These are phyloP conservation scores for Tetragnatha versicolor DNA, from an alignment of 1,140 invertebrate genomes.

Conservation along the genomic window DNA sequence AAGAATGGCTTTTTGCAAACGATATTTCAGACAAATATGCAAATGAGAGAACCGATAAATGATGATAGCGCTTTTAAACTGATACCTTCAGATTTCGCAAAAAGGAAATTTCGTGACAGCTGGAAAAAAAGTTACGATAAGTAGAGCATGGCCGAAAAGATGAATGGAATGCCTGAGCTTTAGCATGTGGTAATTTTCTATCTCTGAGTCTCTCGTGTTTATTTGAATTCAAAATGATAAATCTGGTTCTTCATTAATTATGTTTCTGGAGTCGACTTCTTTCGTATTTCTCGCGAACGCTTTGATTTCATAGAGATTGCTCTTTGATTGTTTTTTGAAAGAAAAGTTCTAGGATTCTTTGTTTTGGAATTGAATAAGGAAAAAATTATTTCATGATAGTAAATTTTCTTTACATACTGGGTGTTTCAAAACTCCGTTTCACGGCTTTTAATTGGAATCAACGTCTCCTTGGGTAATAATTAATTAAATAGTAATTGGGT, in stretches of 20 bases:
- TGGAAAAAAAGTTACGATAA: background rate
- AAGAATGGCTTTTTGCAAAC: no score
- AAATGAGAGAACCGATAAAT: background rate
- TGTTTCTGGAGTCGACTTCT: background rate
- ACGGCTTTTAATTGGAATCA: no score
- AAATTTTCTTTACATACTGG: no score
- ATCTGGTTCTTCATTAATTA: background rate
- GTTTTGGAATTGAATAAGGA: no score
- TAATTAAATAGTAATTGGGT: no score
- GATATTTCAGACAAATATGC: conserved; percentile 8
- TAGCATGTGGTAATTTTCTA: background rate
- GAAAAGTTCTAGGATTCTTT: no score
- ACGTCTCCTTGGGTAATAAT: no score
- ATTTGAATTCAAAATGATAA: background rate
- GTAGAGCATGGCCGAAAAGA: background rate
- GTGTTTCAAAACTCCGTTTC: no score
- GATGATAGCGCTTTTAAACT: background rate
- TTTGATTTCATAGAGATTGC: no score
- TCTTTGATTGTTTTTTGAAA: no score
- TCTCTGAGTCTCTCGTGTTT: background rate
- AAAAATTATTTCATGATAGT: no score
- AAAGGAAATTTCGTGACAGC: background rate
- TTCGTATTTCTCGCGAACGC: no score
- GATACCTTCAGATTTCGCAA: background rate
- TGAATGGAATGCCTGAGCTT: background rate